A percentile compares a stretch with the other conserved stretches of the same genome.
These are phyloP conservation scores for Malacoraja senta DNA, from an alignment of 2,797 vertebrate species.

Conservation along the genomic window DNA sequence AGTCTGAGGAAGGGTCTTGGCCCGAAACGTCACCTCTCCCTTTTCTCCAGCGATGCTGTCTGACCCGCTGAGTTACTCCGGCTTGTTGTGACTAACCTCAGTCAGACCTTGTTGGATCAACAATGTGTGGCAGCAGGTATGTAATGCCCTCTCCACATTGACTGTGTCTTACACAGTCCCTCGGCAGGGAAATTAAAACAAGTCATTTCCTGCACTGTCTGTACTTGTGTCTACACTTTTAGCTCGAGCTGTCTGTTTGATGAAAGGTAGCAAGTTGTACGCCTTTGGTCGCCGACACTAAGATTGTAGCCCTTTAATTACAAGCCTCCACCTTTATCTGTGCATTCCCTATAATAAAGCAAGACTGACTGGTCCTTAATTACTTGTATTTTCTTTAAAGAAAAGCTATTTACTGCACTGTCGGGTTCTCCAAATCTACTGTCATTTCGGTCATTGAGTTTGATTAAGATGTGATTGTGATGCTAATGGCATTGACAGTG, in stretches of 20 bases:
- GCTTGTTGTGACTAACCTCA: too few species aligned
- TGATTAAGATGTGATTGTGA: constrained; percentile 29
- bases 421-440: constrained; percentile 20
- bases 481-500: constrained; percentile 14
- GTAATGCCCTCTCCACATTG: too few species aligned
- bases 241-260: not conserved
- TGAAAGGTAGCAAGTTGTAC: not conserved
- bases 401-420: constrained; percentile 31
- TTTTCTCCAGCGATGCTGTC: too few species aligned
- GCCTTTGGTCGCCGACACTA: not conserved
- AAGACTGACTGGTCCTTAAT: constrained; percentile 25
- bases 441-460: constrained; percentile 16
- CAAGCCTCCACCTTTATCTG: constrained; percentile 1
- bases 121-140: too few species aligned
- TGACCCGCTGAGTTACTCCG: too few species aligned
- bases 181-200: too few species aligned
- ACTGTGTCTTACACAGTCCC: too few species aligned
- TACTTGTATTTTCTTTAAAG: constrained; percentile 18
- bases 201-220: not conserved
- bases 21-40: too few species aligned
- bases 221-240: not conserved
- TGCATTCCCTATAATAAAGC: not conserved
- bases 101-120: too few species aligned
- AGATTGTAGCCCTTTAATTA: constrained; percentile 12
- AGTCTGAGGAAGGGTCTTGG: too few species aligned